A percentile compares a stretch with the other conserved stretches of the same genome.
Conservation (phyloP, 2,888 invertebrate species). For the Sinhomidia bicolor region DNA sequence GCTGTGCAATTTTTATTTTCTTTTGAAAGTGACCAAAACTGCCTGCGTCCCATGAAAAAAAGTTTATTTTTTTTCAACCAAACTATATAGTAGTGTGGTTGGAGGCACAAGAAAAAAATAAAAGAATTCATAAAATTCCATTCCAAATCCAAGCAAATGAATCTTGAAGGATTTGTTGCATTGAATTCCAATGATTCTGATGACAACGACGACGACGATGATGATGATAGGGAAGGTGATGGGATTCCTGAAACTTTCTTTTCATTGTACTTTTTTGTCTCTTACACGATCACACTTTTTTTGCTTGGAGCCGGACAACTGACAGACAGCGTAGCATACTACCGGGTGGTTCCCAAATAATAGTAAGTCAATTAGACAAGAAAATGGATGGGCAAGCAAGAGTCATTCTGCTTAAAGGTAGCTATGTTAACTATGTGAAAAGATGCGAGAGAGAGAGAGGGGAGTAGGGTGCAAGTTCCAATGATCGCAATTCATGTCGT, state of each 20-base stretch:
- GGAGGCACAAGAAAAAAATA: background rate
- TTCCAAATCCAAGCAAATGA: conserved; percentile 27
- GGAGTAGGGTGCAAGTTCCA: background rate
- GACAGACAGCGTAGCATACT: background rate
- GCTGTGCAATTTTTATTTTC: no score
- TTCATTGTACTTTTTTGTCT: conserved; percentile 9
- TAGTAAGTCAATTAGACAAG: conserved; percentile 58
- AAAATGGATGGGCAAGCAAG: conserved; percentile 29
- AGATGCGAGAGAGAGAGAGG: no score
- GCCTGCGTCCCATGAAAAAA: no score
- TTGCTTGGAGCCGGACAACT: background rate
- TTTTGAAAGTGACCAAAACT: no score
- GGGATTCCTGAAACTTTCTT: conserved; percentile 31
- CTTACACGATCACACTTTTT: background rate
- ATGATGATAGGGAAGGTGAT: conserved; percentile 15
- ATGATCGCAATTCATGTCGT: conserved; percentile 13
- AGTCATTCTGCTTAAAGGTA: conserved; percentile 12
- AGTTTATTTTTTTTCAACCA: background rate
- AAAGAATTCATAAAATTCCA: conserved; percentile 42
- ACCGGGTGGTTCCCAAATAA: conserved; percentile 34
- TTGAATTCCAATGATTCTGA: conserved; percentile 24
- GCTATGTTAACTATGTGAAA: conserved; percentile 58
- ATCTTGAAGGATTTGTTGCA: conserved; percentile 13
- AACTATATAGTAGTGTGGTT: background rate
- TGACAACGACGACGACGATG: background rate